Evolutionary conservation across 2,797 vertebrate species (phyloP), one percentile per base, ranked within the genome.

Genomic region (Sphenodon punctatus): DNA sequence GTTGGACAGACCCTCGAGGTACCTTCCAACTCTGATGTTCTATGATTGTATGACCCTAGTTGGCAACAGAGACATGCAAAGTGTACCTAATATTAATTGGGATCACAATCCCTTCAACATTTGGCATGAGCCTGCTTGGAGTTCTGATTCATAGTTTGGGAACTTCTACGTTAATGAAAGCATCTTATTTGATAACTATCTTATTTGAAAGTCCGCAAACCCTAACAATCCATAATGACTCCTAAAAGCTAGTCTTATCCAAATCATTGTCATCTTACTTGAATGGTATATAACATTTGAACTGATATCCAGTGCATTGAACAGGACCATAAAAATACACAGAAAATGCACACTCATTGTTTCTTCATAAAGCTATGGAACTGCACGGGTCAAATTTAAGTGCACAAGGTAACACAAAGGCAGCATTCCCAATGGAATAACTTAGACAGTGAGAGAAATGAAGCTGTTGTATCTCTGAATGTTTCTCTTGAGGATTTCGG

Each of bases 381-480:
- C 95, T 85, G 94, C 94, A 94, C 92, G 77, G 93, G 91, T 95
- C 92, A 92, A 96, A 94, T 84, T 88, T 92, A 96, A 97, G 93
- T 95, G 93, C 94, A 94, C 88, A 59, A 76, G 85, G 90, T 95
- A 96, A 96, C 95, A 94, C 90, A 80, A 69, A 92, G 92, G 89
- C 83, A 92, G 94, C 84, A 88, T 94, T 82, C 51, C 84, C 34
- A 59, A 38, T 63, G 85, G 82, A 79, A 80, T 76, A 86, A 91
- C 78, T 96, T 96, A 99, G 95, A 99, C 98, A 0, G 98, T 98
- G 87, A 99, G 97, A 2, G 98, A 99, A 92, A 99, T 98, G 96
- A 99, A 99, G 91, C 98, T 99, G 96, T 98, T 99, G 95, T 99
- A 99, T 94, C 98, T 97, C 95, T 98, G 98, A 92, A 99, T 98